phyloP scores from a whole-genome alignment of 1,140 invertebrate species.

The Drosophila triauraria region DNA sequence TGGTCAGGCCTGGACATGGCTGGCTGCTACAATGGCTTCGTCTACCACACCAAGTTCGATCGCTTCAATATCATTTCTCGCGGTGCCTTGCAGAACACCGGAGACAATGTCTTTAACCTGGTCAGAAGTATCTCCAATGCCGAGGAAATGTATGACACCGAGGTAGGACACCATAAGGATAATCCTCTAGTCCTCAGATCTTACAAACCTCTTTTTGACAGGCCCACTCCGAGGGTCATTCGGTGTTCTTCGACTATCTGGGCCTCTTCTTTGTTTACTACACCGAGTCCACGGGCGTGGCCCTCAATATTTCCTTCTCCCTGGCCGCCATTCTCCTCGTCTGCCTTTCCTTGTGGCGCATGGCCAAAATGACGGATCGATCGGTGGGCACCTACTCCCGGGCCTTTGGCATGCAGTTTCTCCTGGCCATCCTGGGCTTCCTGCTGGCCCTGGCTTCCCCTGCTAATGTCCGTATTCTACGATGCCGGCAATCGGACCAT shows the following conservation, averaged over 20 bases:
- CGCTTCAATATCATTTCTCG: constrained; percentile 90
- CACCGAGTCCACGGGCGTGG: constrained; percentile 86
- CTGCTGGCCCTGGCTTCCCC: constrained; percentile 84
- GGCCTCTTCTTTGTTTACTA: constrained; percentile 90
- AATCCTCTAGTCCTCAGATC: constrained; percentile 56
- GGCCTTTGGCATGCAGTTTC: constrained; percentile 62
- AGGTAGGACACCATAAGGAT: constrained; percentile 66
- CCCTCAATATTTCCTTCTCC: constrained; percentile 87
- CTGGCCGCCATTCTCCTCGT: constrained; percentile 82
- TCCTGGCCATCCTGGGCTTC: constrained; percentile 60
- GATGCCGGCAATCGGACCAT: constrained; percentile 86
- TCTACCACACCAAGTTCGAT: constrained; percentile 95
- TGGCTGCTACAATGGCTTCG: constrained; percentile 96
- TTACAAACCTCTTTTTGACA: constrained; percentile 41
- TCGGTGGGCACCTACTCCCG: constrained; percentile 38
- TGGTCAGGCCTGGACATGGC: constrained; percentile 92
- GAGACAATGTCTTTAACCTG: constrained; percentile 90
- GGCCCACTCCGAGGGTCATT: constrained; percentile 85
- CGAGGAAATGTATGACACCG: constrained; percentile 86
- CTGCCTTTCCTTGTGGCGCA: constrained; percentile 80
- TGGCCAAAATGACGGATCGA: constrained; percentile 44
- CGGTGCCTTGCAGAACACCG: constrained; percentile 92
- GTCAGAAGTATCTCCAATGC: constrained; percentile 88
- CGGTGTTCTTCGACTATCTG: constrained; percentile 93
- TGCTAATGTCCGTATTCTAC: constrained; percentile 86